Conservation (phyloP, 2,888 invertebrate genomes). For the Drosophila prolongata region DNA sequence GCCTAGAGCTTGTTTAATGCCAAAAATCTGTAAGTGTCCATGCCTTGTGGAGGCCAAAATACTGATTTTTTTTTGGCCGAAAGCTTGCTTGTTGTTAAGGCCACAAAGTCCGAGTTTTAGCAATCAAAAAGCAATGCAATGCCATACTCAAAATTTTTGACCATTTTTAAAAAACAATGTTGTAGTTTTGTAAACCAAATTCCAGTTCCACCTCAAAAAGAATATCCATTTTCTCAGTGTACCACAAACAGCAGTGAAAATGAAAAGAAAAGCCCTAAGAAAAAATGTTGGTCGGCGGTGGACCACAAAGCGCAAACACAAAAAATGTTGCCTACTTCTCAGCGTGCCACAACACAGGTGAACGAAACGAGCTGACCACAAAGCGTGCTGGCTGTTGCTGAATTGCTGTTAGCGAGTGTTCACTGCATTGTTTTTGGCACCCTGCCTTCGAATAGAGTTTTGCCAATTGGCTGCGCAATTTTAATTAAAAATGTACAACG, state of each 20-base stretch:
- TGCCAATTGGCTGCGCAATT: conserved; percentile 64
- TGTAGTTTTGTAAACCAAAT: no score
- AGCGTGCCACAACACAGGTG: conserved; percentile 22
- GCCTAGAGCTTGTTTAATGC: no score
- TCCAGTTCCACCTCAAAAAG: no score
- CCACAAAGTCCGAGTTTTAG: no score
- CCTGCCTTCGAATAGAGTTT: conserved; percentile 34
- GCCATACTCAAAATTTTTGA: no score
- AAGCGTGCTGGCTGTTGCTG: conserved; percentile 42
- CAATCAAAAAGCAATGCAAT: no score
- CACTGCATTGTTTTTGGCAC: conserved; percentile 32
- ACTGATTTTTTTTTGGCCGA: no score
- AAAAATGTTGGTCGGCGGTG: conserved; percentile 26
- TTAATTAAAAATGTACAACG: conserved; percentile 62
- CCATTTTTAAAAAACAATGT: no score
- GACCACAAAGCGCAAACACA: conserved; percentile 61
- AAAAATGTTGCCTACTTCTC: conserved; percentile 64
- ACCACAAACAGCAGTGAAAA: not conserved
- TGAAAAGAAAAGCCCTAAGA: conserved; percentile 24
- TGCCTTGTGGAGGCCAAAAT: no score
- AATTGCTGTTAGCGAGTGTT: conserved; percentile 21
- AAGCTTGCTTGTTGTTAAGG: no score
- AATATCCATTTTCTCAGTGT: not conserved
- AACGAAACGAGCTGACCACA: conserved; percentile 62
- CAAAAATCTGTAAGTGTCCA: no score